phyloP scores from a whole-genome alignment of 1,140 invertebrate genomes.

The Portunus trituberculatus region DNA sequence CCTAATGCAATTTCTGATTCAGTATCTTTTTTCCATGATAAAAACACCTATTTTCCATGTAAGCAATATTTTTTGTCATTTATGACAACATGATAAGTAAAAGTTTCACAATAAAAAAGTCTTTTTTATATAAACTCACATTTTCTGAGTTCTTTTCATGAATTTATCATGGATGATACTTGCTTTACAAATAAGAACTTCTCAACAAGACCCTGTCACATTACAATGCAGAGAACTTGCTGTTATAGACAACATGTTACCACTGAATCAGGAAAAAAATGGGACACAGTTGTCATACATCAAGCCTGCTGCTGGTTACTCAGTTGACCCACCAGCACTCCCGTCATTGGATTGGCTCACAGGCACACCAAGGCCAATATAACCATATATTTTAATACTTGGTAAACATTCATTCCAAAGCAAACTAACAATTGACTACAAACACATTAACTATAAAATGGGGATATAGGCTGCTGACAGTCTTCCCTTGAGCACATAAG shows the following conservation, averaged over 20 bases:
- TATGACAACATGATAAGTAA: neutral
- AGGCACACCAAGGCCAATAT: conserved; percentile 68
- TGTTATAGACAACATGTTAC: neutral
- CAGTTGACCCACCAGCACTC: conserved; percentile 73
- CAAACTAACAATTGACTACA: conserved; percentile 60
- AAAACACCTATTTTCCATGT: neutral
- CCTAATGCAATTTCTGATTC: neutral
- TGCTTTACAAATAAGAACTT: conserved; percentile 23
- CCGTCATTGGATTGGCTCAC: conserved; percentile 54
- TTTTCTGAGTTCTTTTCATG: neutral
- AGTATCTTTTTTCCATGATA: neutral
- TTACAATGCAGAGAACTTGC: conserved; percentile 47
- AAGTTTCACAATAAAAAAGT: neutral
- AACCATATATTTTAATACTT: conserved; percentile 23
- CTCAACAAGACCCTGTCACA: conserved; percentile 67
- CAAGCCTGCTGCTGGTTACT: conserved; percentile 52
- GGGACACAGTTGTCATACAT: conserved; percentile 31
- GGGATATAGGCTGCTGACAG: conserved; percentile 54
- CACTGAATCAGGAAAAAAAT: neutral
- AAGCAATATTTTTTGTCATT: neutral
- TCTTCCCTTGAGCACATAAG: conserved; percentile 73
- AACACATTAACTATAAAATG: conserved; percentile 64
- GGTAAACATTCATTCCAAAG: conserved; percentile 55
- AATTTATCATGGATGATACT: neutral
- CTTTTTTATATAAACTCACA: neutral